Evolutionary conservation across 2,888 invertebrate species (phyloP), one percentile per base, ranked within the genome.

Genomic region (Epinotia ramella): DNA sequence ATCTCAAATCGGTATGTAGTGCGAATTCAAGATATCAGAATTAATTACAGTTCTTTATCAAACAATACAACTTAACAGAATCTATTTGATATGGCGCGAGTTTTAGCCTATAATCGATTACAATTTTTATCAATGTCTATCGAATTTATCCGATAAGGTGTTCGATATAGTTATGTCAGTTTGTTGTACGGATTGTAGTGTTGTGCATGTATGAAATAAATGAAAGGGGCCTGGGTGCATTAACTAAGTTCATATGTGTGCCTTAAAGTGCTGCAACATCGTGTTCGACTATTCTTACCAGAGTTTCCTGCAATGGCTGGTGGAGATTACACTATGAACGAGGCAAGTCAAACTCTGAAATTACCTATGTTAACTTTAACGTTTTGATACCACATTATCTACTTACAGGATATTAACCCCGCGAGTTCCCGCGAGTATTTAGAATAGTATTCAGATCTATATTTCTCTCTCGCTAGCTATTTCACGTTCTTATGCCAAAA

Each of bases 241-340:
- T 53, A 12, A n/a, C 46, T 11, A 40, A 74, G 80, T 81, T 80
- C 83, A 63, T 84, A 86, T 87, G 85, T 81, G 79, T 78, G 53
- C 71, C 73, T 46, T 63, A 63, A 78, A 78, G 75, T 70, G 70
- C 65, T 76, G 46, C 63, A 65, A 72, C 74, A 79, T 78, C 62
- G 73, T 66, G 11, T 81, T 81, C 80, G 81, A 84, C 81, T 79
- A 83, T 73, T 86, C 86, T 3, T 79, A 86, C 68, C 78, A 81
- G 56, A 79, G 81, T 53, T 81, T 82, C 69, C 80, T 79, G 78
- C 82, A 87, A 89, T 92, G 92, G 89, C 85, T 86, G 80, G 86
- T 86, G 84, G 86, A 88, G 84, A 91, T 86, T 78, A 89, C 86
- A 11, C 88, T 88, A 84, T 90, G 85, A 90, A 85, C 79, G 87